These are phyloP conservation scores for Muntiacus muntjak DNA, from an alignment of 2,113 vertebrate genomes.

Conservation along the genomic window DNA sequence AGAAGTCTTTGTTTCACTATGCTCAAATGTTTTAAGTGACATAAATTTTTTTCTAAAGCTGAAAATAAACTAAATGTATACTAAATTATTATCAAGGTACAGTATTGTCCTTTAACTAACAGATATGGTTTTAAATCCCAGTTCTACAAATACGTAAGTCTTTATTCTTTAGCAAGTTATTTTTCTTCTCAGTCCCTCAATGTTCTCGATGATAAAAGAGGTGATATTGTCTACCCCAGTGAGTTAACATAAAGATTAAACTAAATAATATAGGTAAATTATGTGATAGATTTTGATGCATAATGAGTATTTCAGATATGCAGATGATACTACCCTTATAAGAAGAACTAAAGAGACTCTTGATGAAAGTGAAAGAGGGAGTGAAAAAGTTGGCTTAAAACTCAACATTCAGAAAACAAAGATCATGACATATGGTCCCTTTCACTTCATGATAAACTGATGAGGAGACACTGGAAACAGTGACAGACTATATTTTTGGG, in stretches of 20 bases:
- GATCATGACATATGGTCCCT: not conserved
- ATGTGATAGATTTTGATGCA: not conserved
- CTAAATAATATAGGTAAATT: not conserved
- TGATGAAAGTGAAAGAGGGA: not conserved
- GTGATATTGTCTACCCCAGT: not conserved
- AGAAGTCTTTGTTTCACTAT: not conserved
- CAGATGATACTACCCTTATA: not conserved
- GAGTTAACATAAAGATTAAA: not conserved
- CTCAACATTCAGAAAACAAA: not conserved
- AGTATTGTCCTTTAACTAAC: not conserved
- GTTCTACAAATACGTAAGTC: not conserved
- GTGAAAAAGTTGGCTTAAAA: not conserved
- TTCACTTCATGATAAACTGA: not conserved
- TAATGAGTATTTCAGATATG: not conserved
- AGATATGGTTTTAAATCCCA: not conserved
- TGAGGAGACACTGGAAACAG: not conserved
- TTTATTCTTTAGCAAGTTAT: not conserved
- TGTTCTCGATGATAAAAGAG: not conserved
- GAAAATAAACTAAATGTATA: conserved; percentile 23
- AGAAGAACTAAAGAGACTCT: not conserved
- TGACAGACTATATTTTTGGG: not conserved
- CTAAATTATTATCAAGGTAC: not conserved
- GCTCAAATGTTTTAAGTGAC: not conserved
- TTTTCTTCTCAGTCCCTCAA: not conserved
- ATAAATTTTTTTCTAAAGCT: not conserved